Percentiles rank a stretch among this genome's conserved stretches.
Evolutionary conservation across 2,797 vertebrate species (phyloP).

Genomic region (Buceros bicornis): DNA sequence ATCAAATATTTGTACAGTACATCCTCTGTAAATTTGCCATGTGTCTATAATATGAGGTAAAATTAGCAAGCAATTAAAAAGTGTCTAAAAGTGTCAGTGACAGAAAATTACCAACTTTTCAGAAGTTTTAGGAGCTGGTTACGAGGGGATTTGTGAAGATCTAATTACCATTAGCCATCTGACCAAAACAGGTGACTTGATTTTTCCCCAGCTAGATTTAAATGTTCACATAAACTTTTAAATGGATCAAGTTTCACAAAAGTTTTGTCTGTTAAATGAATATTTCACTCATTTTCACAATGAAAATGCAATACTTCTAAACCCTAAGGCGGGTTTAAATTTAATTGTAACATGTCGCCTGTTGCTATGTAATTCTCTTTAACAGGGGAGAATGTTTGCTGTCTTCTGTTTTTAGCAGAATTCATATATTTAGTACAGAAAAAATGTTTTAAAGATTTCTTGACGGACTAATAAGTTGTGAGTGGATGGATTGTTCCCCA

Average conservation of each 20-base stretch:
- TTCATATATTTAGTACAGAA: background rate
- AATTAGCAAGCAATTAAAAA: background rate
- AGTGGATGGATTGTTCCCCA: background rate
- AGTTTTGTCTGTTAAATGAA: background rate
- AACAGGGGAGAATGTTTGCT: background rate
- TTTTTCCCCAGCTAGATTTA: background rate
- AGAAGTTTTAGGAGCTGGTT: background rate
- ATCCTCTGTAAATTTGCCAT: background rate
- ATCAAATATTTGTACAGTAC: conserved; percentile 17
- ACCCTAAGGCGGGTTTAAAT: background rate
- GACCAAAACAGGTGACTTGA: background rate
- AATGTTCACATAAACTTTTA: background rate
- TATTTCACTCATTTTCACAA: background rate
- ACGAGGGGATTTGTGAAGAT: background rate
- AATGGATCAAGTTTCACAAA: background rate
- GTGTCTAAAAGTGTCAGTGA: background rate
- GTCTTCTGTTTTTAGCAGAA: background rate
- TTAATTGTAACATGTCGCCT: background rate
- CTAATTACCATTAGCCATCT: background rate
- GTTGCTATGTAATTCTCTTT: background rate
- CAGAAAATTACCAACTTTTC: background rate
- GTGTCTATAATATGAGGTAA: background rate
- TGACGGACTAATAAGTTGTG: background rate
- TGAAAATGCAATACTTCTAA: background rate
- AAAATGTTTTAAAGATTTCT: background rate